Conservation (phyloP, 2,797 vertebrate species). For the Aphelocoma californica region DNA sequence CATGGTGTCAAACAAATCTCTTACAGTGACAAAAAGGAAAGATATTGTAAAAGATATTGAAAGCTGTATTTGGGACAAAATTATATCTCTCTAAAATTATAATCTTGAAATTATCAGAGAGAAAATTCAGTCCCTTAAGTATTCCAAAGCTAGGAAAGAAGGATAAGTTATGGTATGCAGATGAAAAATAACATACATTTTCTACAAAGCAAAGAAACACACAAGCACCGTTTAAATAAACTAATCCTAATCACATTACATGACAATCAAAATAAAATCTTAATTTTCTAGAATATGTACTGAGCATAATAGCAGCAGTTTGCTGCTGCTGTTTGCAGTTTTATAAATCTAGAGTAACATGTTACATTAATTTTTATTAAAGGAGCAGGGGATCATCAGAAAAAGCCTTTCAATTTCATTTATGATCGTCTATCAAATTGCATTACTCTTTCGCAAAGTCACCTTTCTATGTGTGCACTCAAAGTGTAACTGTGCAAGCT, state of each 20-base stretch:
- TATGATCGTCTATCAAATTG: background rate
- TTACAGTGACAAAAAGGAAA: background rate
- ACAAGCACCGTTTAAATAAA: background rate
- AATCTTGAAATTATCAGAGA: background rate
- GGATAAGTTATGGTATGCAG: background rate
- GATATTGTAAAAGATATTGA: background rate
- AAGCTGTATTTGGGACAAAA: background rate
- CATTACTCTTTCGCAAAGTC: slow-evolving; percentile 1
- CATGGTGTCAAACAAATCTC: background rate
- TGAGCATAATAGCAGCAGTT: background rate
- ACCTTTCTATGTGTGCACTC: background rate
- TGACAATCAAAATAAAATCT: background rate
- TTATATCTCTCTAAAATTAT: background rate
- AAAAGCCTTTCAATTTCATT: slow-evolving; percentile 12
- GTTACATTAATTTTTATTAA: slow-evolving; percentile 52
- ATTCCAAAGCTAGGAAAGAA: background rate
- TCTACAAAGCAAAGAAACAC: background rate
- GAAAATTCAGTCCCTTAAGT: background rate
- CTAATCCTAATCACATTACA: background rate
- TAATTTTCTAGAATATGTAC: background rate
- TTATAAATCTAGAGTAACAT: background rate
- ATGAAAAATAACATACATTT: background rate
- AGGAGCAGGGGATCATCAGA: background rate
- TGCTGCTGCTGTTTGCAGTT: background rate
- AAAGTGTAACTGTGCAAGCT: background rate